Conservation (phyloP, 2,797 vertebrate genomes). For the Syndactyla subalaris region DNA sequence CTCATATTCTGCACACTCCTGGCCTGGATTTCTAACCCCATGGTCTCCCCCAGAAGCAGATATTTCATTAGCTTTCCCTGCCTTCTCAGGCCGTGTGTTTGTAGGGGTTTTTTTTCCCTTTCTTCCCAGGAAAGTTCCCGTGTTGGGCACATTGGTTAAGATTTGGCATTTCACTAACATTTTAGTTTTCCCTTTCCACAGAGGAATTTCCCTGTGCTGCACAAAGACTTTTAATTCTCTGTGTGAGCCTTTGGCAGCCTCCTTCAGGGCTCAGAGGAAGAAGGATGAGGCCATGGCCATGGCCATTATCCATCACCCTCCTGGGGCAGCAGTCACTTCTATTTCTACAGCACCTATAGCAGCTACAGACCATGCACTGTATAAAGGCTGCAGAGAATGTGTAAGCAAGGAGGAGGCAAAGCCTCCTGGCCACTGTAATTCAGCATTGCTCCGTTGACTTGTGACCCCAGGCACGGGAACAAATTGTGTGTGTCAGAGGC, state of each 20-base stretch:
- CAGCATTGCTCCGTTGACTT: neutral
- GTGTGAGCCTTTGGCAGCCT: neutral
- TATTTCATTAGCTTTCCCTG: neutral
- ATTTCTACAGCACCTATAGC: neutral
- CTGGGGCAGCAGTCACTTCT: neutral
- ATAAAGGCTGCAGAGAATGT: neutral
- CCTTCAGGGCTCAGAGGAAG: neutral
- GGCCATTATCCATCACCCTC: neutral
- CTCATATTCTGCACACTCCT: accelerated
- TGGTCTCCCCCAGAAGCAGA: neutral
- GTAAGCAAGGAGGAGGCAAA: neutral
- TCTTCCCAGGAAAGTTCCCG: accelerated
- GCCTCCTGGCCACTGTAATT: neutral
- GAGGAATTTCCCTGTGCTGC: neutral
- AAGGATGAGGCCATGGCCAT: neutral
- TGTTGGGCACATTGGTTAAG: neutral
- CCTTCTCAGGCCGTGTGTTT: neutral
- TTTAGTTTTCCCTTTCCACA: neutral
- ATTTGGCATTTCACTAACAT: accelerated
- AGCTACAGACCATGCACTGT: neutral
- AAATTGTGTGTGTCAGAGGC: slow-evolving; percentile 14
- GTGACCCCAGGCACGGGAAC: neutral
- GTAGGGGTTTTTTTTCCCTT: neutral
- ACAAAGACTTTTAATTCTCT: neutral
- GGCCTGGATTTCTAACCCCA: neutral